Evolutionary conservation across 2,113 vertebrate species (phyloP).

Genomic region (Regulus satrapa): DNA sequence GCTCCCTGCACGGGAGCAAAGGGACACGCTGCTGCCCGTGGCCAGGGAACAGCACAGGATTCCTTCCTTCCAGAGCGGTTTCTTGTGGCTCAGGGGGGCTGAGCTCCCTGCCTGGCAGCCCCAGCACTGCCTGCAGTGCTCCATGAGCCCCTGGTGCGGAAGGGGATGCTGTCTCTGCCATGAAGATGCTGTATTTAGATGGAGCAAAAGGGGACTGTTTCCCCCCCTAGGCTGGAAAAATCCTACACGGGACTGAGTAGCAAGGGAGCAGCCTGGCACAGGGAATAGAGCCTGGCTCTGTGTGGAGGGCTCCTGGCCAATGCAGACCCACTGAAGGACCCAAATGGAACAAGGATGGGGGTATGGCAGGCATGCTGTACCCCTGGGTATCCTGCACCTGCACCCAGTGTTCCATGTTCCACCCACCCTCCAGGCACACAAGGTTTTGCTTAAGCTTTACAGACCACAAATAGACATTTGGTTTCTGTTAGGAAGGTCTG

Average conservation of each 20-base stretch:
- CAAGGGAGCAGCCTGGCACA: background rate
- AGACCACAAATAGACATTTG: background rate
- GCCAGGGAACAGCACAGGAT: background rate
- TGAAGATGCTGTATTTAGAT: background rate
- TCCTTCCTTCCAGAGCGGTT: background rate
- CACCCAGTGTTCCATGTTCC: background rate
- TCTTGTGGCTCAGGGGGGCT: background rate
- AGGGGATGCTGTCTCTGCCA: background rate
- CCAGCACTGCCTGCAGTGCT: background rate
- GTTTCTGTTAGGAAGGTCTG: background rate
- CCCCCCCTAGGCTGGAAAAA: background rate
- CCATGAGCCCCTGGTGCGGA: background rate
- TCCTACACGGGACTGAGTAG: background rate
- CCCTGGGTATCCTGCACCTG: background rate
- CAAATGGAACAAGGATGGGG: fast-evolving
- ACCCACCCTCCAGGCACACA: fast-evolving
- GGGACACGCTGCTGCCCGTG: fast-evolving
- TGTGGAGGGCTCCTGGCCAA: fast-evolving
- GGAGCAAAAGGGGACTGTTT: background rate
- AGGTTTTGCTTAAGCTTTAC: background rate
- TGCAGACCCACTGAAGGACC: background rate
- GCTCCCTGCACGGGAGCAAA: fast-evolving
- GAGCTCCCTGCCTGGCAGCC: background rate
- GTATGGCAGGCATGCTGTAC: background rate
- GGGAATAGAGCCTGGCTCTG: background rate